A percentile compares a stretch with the other conserved stretches of the same genome.
These are phyloP conservation scores for Tortrix viridana DNA, from an alignment of 2,888 invertebrate genomes.

Conservation along the genomic window DNA sequence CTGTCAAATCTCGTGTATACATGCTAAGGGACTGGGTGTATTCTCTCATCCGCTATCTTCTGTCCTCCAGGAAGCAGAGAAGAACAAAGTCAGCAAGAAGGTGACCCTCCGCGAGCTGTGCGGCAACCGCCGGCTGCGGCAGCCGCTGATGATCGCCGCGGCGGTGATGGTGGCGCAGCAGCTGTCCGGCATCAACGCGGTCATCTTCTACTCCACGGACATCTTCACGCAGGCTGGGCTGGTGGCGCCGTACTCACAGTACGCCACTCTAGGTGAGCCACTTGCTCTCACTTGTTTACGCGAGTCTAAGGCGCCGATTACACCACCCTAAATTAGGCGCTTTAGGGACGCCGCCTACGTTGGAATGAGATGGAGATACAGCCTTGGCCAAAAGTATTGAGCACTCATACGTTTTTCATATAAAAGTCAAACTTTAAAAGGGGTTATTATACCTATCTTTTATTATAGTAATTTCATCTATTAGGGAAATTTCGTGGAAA, in stretches of 20 bases:
- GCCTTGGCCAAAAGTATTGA: too few species aligned
- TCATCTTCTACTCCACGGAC: slow-evolving; percentile 92
- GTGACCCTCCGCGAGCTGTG: slow-evolving; percentile 89
- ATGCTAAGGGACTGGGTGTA: too few species aligned
- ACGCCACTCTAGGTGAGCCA: slow-evolving; percentile 87
- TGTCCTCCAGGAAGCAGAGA: slow-evolving; percentile 73
- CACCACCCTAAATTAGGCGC: too few species aligned
- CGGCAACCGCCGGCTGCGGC: slow-evolving; percentile 87
- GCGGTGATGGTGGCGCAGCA: slow-evolving; percentile 95
- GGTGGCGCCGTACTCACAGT: slow-evolving; percentile 85
- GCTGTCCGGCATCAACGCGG: slow-evolving; percentile 95
- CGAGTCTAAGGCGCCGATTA: too few species aligned
- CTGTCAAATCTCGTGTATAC: too few species aligned
- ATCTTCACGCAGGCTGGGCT: slow-evolving; percentile 91
- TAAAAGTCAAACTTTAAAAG: too few species aligned
- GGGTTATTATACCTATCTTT: too few species aligned
- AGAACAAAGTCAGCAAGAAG: slow-evolving; percentile 82
- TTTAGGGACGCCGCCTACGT: too few species aligned
- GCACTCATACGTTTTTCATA: too few species aligned
- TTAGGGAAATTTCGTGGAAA: too few species aligned
- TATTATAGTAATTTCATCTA: too few species aligned
- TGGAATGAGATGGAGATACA: too few species aligned
- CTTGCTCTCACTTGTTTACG: not conserved
- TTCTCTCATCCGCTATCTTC: not conserved
- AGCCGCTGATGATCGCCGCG: slow-evolving; percentile 91